phyloP scores from a whole-genome alignment of 2,113 vertebrate species.

The Chaetops frenatus region DNA sequence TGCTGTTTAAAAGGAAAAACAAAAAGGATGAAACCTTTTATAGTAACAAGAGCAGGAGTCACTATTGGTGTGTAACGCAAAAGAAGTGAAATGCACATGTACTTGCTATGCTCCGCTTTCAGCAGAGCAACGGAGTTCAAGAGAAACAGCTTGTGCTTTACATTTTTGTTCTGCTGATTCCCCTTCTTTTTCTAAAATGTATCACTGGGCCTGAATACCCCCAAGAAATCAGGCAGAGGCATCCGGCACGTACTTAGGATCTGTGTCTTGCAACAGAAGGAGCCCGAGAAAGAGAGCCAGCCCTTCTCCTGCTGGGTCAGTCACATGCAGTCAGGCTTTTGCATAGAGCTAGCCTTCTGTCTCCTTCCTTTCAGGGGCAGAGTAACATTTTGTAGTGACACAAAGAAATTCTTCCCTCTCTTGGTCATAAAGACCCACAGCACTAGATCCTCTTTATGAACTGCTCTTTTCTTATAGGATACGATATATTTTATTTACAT shows the following conservation, averaged over 20 bases:
- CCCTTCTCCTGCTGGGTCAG: slow-evolving; percentile 63
- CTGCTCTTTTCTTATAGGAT: slow-evolving; percentile 71
- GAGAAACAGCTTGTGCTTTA: slow-evolving; percentile 7
- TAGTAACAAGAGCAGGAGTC: neutral
- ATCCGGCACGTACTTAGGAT: slow-evolving; percentile 1
- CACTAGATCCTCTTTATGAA: slow-evolving; percentile 60
- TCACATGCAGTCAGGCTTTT: slow-evolving; percentile 62
- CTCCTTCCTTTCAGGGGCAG: slow-evolving; percentile 66
- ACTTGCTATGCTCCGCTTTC: neutral
- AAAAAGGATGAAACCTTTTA: neutral
- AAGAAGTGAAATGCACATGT: neutral
- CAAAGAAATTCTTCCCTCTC: slow-evolving; percentile 72
- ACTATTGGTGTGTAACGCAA: neutral
- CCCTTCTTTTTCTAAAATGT: slow-evolving; percentile 29
- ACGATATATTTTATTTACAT: slow-evolving; percentile 69
- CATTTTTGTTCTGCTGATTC: neutral
- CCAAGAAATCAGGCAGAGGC: neutral
- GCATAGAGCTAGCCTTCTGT: slow-evolving; percentile 70
- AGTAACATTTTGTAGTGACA: slow-evolving; percentile 71
- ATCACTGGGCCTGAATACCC: neutral
- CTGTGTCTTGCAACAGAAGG: slow-evolving; percentile 44
- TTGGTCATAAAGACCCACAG: slow-evolving; percentile 62
- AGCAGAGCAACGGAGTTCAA: neutral
- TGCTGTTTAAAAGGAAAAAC: neutral
- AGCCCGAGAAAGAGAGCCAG: slow-evolving; percentile 47